A percentile compares a stretch with the other conserved stretches of the same genome.
Conservation (phyloP, 2,888 invertebrate genomes). For the Cataglyphis altisquamis region DNA sequence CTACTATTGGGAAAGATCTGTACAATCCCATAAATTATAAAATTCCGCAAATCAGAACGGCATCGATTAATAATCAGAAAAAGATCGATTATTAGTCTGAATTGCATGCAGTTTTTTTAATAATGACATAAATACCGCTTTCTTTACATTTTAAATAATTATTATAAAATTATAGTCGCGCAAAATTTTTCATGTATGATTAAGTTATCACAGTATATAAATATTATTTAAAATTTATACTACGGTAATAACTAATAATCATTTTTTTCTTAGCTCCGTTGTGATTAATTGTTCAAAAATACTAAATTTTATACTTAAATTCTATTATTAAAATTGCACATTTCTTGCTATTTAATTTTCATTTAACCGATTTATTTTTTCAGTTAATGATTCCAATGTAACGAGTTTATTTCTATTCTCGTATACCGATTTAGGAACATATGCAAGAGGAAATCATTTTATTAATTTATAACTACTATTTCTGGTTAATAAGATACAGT, state of each 20-base stretch:
- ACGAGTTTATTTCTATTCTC: neutral
- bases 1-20: neutral
- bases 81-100: slow-evolving; percentile 14
- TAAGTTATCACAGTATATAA: slow-evolving; percentile 18
- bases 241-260: neutral
- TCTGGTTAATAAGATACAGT: slow-evolving; percentile 9
- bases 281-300: no score
- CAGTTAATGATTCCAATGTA: neutral
- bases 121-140: neutral
- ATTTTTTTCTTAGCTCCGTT: no score
- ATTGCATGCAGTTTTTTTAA: slow-evolving; percentile 5
- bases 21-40: neutral
- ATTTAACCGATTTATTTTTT: neutral
- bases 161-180: neutral
- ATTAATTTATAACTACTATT: slow-evolving; percentile 9
- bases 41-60: slow-evolving; percentile 19
- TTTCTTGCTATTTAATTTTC: neutral
- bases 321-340: neutral
- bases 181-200: slow-evolving; percentile 22
- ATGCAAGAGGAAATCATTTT: slow-evolving; percentile 28
- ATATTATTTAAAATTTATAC: neutral
- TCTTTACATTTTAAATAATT: neutral
- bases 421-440: neutral
- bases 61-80: slow-evolving; percentile 18
- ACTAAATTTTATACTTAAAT: neutral